Percentiles rank a stretch among this genome's conserved stretches.
Conservation (phyloP, 2,113 vertebrate species). For the Alaudala cheleensis region DNA sequence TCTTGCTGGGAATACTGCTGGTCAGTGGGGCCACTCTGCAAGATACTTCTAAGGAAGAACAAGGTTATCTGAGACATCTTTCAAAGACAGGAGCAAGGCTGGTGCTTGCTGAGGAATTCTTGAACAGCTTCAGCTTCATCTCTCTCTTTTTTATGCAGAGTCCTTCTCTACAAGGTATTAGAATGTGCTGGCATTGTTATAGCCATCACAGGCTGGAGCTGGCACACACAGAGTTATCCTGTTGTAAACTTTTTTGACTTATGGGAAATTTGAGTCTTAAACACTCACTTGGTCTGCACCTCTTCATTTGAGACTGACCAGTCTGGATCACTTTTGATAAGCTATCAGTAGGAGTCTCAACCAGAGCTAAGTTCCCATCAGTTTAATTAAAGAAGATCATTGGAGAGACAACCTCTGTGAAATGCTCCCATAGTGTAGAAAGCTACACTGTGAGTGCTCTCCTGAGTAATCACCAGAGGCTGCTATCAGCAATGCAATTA, state of each 20-base stretch:
- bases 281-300: background rate
- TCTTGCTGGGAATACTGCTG: background rate
- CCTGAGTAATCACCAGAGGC: background rate
- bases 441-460: background rate
- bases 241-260: background rate
- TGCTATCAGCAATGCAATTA: background rate
- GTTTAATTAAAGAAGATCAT: conserved; percentile 39
- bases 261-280: background rate
- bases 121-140: background rate
- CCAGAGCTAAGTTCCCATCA: background rate
- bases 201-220: background rate
- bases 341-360: background rate
- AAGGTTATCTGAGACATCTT: background rate
- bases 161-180: background rate
- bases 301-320: background rate
- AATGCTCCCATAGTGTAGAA: background rate
- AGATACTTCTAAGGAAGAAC: background rate
- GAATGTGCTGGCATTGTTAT: background rate
- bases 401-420: background rate
- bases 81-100: background rate
- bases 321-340: background rate
- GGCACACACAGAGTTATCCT: background rate
- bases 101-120: background rate
- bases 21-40: background rate
- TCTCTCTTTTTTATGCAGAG: background rate